A percentile compares a stretch with the other conserved stretches of the same genome.
Evolutionary conservation across 1,140 invertebrate genomes (phyloP).

Genomic region (Pseudomyrmex concolor): DNA sequence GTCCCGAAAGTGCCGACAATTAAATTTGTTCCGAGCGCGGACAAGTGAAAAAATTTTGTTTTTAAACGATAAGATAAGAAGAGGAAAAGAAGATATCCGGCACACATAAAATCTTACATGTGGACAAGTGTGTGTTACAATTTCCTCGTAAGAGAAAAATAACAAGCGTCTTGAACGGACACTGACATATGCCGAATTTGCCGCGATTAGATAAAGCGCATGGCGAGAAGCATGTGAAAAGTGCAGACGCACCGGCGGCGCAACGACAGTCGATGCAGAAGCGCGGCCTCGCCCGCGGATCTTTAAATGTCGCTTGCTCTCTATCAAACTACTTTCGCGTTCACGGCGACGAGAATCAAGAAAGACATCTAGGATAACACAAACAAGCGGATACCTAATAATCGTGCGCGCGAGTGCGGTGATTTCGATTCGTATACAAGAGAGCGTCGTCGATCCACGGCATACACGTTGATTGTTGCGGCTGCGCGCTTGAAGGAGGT

Average conservation of each 20-base stretch:
- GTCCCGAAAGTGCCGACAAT: background rate
- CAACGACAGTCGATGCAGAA: slow-evolving; percentile 21
- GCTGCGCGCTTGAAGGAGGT: background rate
- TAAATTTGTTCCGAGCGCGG: background rate
- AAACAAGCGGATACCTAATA: slow-evolving; percentile 33
- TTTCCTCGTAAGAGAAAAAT: background rate
- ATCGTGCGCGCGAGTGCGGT: slow-evolving; percentile 1
- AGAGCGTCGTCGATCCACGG: slow-evolving; percentile 24
- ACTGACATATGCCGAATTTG: background rate
- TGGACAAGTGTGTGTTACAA: background rate
- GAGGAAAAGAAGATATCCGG: background rate
- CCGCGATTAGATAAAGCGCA: background rate
- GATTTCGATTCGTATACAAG: slow-evolving; percentile 33
- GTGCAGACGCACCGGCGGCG: background rate
- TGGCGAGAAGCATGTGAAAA: background rate
- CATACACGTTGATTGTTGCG: background rate
- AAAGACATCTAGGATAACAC: background rate
- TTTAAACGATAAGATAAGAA: background rate
- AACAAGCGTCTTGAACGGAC: background rate
- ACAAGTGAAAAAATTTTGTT: background rate
- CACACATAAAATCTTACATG: no score
- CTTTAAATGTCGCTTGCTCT: slow-evolving; percentile 15
- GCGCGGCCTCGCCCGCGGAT: slow-evolving; percentile 20
- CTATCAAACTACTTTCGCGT: slow-evolving; percentile 1
- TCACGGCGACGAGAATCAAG: background rate